Base-by-base conservation (phyloP, 2,113 vertebrate genomes). In the Barbus barbus region DNA sequence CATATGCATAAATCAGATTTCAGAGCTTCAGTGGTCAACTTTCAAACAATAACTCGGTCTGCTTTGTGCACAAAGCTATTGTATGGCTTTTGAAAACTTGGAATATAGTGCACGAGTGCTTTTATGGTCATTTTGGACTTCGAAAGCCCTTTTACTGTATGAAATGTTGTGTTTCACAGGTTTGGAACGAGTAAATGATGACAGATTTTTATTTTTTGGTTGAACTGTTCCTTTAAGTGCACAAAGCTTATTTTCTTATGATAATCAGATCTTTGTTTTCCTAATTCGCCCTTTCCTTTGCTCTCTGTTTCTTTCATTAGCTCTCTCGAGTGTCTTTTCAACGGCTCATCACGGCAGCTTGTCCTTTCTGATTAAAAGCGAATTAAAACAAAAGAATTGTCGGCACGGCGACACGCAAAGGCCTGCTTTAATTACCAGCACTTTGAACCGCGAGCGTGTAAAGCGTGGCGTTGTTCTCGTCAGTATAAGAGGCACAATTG, bases 331-430 rank as follows among this genome's bases (percentile, higher is more conserved):
- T 67, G 26, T 65, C 31, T 61, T 77, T 77, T 58, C 28, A 58
- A 13, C 28, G 46, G 9, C 48, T 76, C 28, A 36, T 77, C 28
- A 8, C 48, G 20, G 31, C 22, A 58, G 48, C 20, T n/a, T 38
- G 31, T 78, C 76, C 38, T 78, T 24, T 38, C 11, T 78, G n/a
- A 78, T 78, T 60, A 38, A 78, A 60, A 24, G 31, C 33, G 28
- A 58, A 36, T n/a, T 36, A 38, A 77, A 77, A 36, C 26, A 56
- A 58, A 56, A 56, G 48, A 36, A 33, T 33, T n/a, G 4, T 7
- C 73, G 22, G 11, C 38, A 75, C 26, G 28, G 12, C 24, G 48
- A 75, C 44, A 36, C 22, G 33, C 76, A 24, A 16, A 78, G 33
- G 76, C 76, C 22, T 26, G 33, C 53, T 78, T 58, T 36, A 58